These are phyloP conservation scores for Onychomys torridus DNA, from an alignment of 2,797 vertebrate species.

Conservation along the genomic window DNA sequence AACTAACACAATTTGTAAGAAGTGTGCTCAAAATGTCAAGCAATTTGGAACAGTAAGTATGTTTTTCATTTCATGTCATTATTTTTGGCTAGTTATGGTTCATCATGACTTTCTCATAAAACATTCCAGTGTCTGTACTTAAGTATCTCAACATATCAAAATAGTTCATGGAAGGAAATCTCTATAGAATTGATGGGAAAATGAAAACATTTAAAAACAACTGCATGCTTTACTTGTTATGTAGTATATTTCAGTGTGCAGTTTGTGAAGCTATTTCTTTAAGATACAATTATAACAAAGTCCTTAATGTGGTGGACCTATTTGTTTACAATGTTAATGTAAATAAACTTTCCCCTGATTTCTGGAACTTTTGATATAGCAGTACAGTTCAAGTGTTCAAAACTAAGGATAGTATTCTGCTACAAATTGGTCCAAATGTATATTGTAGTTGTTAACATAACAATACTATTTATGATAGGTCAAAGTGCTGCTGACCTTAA, in stretches of 20 bases:
- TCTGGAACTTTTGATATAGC: conserved; percentile 21
- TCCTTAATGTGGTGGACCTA: background rate
- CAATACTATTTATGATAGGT: background rate
- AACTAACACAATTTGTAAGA: conserved; percentile 99
- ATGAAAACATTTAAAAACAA: conserved; percentile 1
- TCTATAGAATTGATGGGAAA: background rate
- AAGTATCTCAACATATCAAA: background rate
- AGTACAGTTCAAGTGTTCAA: conserved; percentile 16
- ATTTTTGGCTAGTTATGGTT: background rate
- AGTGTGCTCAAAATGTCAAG: conserved; percentile 99
- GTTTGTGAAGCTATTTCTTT: background rate
- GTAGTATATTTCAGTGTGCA: background rate
- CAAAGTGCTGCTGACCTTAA: conserved; percentile 22
- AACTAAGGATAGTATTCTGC: background rate
- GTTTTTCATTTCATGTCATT: conserved; percentile 53
- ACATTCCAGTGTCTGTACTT: background rate
- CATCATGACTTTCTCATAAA: background rate
- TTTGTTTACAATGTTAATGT: background rate
- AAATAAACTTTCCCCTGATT: background rate
- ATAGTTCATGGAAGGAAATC: conserved; percentile 32
- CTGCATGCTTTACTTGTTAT: background rate
- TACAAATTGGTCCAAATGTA: background rate
- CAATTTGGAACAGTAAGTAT: conserved; percentile 98
- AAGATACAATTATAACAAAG: conserved; percentile 11
- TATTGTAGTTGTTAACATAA: background rate